Base-by-base conservation (phyloP, 2,888 invertebrate species). In the Cosmia trapezina region DNA sequence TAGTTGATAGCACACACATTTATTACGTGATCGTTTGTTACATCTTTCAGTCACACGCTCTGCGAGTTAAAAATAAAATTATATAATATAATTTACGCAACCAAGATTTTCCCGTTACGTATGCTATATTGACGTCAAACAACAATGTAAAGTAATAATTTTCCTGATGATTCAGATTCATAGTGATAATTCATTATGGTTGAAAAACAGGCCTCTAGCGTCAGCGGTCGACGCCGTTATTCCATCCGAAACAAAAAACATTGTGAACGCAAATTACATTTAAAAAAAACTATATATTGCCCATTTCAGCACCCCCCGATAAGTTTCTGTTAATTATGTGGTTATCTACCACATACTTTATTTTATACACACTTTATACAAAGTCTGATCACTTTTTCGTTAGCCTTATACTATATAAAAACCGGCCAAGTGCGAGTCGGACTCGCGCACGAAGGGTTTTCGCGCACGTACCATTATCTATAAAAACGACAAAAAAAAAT, bases 31-130 rank as follows among this genome's bases (percentile, higher is more conserved):
- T 41, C 14, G 28, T 51, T 28, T n/a, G 3, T 51, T 41, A 14
- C 19, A 28, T 28, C n/a, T 17, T 19, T 62, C 22, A 45, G 9
- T 22, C 53, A 71, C 33, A 49, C 28, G 19, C 11, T 51, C 9
- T 51, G 28, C 4, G 17, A 19, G 37, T 28, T 61, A 51, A 47
- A 41, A 76, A 63, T 79, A 28, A 72, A 54, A 22, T 64, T 56
- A 80, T 56, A 62, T 74, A 66, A 80, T 57, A 62, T 57, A 62
- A 45, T 19, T 47, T 62, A 64, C 56, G 51, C 19, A 47, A 76
- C 51, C 53, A 43, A 56, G 14, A 62, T 49, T 59, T 75, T 81
- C 68, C 69, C 56, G 53, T 65, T 61, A 62, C 69, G 33, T 76
- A 17, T 53, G 49, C 41, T 62, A 14, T 41, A 41, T 45, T 69